Conservation (phyloP, 2,888 invertebrate species). For the Pseudoips prasinana region DNA sequence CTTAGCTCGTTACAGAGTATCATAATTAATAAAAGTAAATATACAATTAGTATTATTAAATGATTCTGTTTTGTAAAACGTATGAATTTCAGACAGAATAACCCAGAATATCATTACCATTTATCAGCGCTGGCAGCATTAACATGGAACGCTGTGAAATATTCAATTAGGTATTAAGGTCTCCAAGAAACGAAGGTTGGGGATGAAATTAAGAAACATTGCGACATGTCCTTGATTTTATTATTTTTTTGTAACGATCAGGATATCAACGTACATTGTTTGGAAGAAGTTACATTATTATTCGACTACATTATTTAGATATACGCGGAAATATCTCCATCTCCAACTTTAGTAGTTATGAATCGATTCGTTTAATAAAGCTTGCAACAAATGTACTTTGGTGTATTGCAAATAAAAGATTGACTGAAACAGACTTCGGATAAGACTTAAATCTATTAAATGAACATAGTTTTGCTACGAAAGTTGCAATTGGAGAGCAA, state of each 20-base stretch:
- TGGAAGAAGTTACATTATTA: slow-evolving; percentile 54
- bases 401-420: no score
- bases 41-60: slow-evolving; percentile 22
- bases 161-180: slow-evolving; percentile 49
- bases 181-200: slow-evolving; percentile 34
- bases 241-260: slow-evolving; percentile 70
- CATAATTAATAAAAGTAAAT: background rate
- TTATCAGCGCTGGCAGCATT: slow-evolving; percentile 43
- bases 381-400: no score
- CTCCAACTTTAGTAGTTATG: slow-evolving; percentile 42
- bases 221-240: slow-evolving; percentile 58
- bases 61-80: slow-evolving; percentile 26
- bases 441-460: slow-evolving; percentile 5
- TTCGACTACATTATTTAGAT: slow-evolving; percentile 51
- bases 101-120: slow-evolving; percentile 43
- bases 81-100: slow-evolving; percentile 35
- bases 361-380: no score
- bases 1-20: no score
- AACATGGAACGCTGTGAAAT: slow-evolving; percentile 44
- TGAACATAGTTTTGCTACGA: slow-evolving; percentile 8
- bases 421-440: no score
- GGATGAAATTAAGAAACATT: slow-evolving; percentile 43
- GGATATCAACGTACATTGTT: slow-evolving; percentile 64
- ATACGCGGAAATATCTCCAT: slow-evolving; percentile 45
- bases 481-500: slow-evolving; percentile 52